Base-by-base conservation (phyloP, 2,888 invertebrate genomes). In the Habrosyne pyritoides region DNA sequence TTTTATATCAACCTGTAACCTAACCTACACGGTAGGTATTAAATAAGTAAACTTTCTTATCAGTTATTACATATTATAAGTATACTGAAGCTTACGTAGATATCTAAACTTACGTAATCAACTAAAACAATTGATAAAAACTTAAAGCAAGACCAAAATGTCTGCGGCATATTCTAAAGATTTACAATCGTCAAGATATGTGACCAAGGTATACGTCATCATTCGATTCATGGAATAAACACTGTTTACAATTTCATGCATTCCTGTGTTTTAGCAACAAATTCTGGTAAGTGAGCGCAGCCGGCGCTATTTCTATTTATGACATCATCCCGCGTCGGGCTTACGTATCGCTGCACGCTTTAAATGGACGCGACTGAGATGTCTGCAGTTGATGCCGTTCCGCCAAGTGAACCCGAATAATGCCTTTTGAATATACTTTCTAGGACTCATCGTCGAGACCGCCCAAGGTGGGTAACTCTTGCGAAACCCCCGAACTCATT, bases 281-380 rank as follows among this genome's bases (percentile, higher is more conserved):
- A 87, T 86, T 80, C 81, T 81, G 79, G 74, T 72, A 71, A 81
- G 77, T 83, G 81, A 81, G 81, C 84, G 71, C 75, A 83, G 82
- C 81, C 75, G 87, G 84, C 80, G 91, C 93, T 93, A 93, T 93
- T 93, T 93, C 91, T 91, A 91, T 91, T 87, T 86, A 92, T 93
- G 93, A 93, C 93, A 93, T 93, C 93, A 93, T 88, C 86, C 81
- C 81, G 88, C 85, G 86, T 87, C 88, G 87, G 87, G 86, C 88
- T 93, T 91, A 91, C 92, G 93, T 93, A 91, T 90, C 91, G 91
- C 85, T 89, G 91, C 92, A 89, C 89, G 91, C 93, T 93, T 93
- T 93, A 93, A 93, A 93, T 93, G 93, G 93, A 89, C 85, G 82
- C 86, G 87, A 81, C 84, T 84, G 85, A 89, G 89, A 90, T 86